Percentiles rank a stretch among this genome's conserved stretches.
These are phyloP conservation scores for Manacus vitellinus DNA, from an alignment of 2,113 vertebrate species.

Conservation along the genomic window DNA sequence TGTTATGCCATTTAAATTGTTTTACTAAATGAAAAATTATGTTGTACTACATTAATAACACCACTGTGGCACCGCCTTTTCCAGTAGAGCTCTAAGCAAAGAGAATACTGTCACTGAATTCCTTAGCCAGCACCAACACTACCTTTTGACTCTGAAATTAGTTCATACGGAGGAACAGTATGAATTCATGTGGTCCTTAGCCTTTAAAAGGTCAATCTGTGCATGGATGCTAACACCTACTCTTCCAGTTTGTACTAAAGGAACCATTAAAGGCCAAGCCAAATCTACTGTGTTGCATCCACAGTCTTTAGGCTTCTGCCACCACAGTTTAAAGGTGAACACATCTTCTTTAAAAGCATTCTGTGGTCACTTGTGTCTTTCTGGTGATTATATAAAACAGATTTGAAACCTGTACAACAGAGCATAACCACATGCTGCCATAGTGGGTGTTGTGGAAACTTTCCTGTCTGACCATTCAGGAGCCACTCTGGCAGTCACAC, in stretches of 20 bases:
- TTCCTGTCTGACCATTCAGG: neutral
- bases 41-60: neutral
- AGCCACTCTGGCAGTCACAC: neutral
- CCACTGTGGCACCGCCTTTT: neutral
- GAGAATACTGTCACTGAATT: neutral
- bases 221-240: neutral
- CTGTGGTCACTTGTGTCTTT: rapidly evolving
- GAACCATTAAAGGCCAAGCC: neutral
- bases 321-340: neutral
- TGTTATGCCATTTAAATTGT: neutral
- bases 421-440: neutral
- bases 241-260: neutral
- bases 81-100: neutral
- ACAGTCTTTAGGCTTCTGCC: neutral
- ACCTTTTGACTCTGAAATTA: neutral
- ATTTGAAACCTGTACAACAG: neutral
- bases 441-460: neutral
- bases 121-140: neutral
- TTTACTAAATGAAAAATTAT: neutral
- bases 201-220: neutral
- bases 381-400: neutral
- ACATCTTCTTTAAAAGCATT: neutral
- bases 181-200: neutral
- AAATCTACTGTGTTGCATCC: neutral
- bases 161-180: neutral